These are phyloP conservation scores for Nomada flava DNA, from an alignment of 2,888 invertebrate genomes.

Conservation along the genomic window DNA sequence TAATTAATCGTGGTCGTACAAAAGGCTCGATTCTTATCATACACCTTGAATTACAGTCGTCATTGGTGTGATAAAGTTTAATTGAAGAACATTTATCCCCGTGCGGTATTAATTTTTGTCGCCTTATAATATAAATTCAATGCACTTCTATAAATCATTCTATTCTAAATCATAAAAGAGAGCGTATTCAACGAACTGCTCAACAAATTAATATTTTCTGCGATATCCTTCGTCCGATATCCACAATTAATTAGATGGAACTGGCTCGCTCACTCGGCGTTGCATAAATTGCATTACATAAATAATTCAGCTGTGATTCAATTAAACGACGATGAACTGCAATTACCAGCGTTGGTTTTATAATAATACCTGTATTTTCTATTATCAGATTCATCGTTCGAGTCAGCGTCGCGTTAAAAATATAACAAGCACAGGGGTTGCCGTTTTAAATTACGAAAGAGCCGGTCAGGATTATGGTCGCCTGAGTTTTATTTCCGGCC, in stretches of 20 bases:
- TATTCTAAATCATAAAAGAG: too few species aligned
- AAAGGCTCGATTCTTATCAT: neutral
- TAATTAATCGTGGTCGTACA: conserved; percentile 16
- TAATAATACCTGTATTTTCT: neutral
- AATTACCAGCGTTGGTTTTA: neutral
- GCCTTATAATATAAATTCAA: too few species aligned
- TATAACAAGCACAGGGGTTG: neutral
- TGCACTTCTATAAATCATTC: too few species aligned
- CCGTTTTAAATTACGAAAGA: neutral
- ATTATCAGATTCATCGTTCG: neutral
- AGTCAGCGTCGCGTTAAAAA: neutral
- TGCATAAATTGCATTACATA: neutral
- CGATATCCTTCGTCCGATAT: neutral
- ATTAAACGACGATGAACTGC: conserved; percentile 13
- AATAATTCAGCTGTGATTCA: neutral
- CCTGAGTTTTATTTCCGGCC: neutral
- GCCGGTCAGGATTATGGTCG: neutral
- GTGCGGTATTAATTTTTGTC: too few species aligned
- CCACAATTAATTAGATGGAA: too few species aligned
- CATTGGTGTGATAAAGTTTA: too few species aligned
- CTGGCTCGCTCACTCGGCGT: neutral
- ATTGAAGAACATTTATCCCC: neutral
- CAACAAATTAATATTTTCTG: too few species aligned
- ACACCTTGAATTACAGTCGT: too few species aligned
- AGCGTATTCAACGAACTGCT: too few species aligned